These are phyloP conservation scores for Nixonia krombeini DNA, from an alignment of 1,140 invertebrate genomes.

Conservation along the genomic window DNA sequence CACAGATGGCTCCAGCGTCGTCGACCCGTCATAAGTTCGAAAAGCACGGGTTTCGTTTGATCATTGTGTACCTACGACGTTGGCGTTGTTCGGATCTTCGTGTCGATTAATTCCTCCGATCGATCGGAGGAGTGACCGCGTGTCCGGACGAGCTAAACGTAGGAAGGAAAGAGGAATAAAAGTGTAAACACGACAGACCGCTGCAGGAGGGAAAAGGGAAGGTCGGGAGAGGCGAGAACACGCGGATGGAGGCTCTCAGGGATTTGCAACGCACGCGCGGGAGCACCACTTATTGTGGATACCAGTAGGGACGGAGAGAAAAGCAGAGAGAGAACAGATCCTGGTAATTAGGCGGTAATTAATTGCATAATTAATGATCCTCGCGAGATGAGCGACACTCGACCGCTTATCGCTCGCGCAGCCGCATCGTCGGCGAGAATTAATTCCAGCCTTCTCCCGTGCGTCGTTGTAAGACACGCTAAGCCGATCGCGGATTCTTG, in stretches of 20 bases:
- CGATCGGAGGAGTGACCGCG: conserved; percentile 32
- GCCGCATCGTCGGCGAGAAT: not conserved
- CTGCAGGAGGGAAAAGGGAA: conserved; percentile 12
- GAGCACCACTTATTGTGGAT: conserved; percentile 17
- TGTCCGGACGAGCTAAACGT: conserved; percentile 26
- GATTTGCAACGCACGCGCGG: conserved; percentile 38
- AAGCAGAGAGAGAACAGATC: conserved; percentile 36
- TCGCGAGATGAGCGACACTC: conserved; percentile 21
- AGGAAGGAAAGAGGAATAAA: conserved; percentile 29
- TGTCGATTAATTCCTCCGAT: conserved; percentile 38
- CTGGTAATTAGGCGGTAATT: conserved; percentile 63
- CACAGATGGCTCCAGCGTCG: too few species aligned
- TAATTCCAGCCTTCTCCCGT: not conserved
- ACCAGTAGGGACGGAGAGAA: conserved; percentile 22
- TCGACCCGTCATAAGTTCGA: conserved; percentile 37
- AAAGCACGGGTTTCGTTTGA: conserved; percentile 26
- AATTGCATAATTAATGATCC: conserved; percentile 62
- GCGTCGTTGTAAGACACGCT: too few species aligned
- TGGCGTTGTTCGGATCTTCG: conserved; percentile 33
- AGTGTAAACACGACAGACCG: conserved; percentile 20
- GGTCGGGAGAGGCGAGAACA: conserved; percentile 23
- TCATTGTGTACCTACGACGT: conserved; percentile 37
- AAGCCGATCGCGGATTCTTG: too few species aligned
- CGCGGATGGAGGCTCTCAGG: conserved; percentile 20
- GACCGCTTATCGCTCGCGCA: conserved; percentile 17